Percentiles rank a stretch among this genome's conserved stretches.
Evolutionary conservation across 2,113 vertebrate species (phyloP).

Genomic region (Mobula birostris): DNA sequence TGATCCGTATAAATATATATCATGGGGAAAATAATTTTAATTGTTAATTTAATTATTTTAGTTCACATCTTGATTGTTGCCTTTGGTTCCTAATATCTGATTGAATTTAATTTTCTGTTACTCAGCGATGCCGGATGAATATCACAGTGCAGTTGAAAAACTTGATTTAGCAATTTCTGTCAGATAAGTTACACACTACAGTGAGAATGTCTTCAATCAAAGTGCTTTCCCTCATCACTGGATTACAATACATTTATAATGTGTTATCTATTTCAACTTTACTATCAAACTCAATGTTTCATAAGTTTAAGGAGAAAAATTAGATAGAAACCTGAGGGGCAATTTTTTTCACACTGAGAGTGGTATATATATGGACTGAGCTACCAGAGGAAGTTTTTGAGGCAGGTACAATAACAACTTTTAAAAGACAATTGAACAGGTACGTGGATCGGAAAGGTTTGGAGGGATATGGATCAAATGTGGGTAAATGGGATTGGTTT

Average conservation of each 20-base stretch:
- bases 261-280: background rate
- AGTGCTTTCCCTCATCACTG: background rate
- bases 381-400: too few relatives aligned
- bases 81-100: background rate
- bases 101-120: background rate
- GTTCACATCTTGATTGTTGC: background rate
- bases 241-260: background rate
- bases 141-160: background rate
- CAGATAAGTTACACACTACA: background rate
- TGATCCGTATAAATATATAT: background rate
- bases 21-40: constrained; percentile 12
- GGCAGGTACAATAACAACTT: too few relatives aligned
- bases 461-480: too few relatives aligned
- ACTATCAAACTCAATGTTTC: background rate
- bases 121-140: background rate
- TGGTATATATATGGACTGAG: too few relatives aligned
- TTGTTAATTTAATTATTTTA: constrained; percentile 26
- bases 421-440: too few relatives aligned
- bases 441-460: too few relatives aligned
- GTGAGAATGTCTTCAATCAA: background rate
- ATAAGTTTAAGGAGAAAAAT: too few relatives aligned
- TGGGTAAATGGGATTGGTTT: too few relatives aligned
- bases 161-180: background rate
- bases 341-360: too few relatives aligned
- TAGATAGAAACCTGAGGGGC: too few relatives aligned